Evolutionary conservation across 1,140 invertebrate genomes (phyloP).

Genomic region (Diabrotica virgifera): DNA sequence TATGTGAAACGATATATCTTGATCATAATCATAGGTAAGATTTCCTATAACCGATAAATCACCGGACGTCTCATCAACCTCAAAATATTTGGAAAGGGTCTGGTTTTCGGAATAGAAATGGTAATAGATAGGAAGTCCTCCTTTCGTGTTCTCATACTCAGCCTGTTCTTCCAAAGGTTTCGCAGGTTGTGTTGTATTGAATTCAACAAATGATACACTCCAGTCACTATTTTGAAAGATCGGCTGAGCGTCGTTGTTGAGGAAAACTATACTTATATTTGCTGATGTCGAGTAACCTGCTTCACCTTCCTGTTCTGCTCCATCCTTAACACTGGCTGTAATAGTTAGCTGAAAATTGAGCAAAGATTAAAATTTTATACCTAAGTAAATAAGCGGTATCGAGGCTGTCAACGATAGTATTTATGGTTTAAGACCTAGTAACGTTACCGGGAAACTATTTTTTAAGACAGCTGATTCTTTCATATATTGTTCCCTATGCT

Average conservation of each 20-base stretch:
- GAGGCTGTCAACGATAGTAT: no score
- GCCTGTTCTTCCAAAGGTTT: neutral
- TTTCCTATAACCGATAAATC: slow-evolving; percentile 15
- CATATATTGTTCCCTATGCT: no score
- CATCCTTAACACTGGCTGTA: slow-evolving; percentile 6
- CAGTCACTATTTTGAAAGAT: slow-evolving; percentile 4
- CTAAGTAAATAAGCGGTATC: no score
- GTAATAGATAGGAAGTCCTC: slow-evolving; percentile 19
- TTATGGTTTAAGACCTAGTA: no score
- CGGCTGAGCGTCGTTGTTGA: slow-evolving; percentile 12
- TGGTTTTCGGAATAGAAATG: slow-evolving; percentile 17
- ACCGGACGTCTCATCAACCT: slow-evolving; percentile 16
- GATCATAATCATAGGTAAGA: slow-evolving; percentile 47
- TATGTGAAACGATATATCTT: slow-evolving; percentile 44
- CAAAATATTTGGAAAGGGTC: slow-evolving; percentile 14
- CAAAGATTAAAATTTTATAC: no score
- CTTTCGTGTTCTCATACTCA: slow-evolving; percentile 5
- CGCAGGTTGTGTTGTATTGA: neutral
- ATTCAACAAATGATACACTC: slow-evolving; percentile 14
- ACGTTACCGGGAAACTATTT: no score
- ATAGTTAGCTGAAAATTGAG: slow-evolving; percentile 11
- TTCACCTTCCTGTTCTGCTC: slow-evolving; percentile 1
- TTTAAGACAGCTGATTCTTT: no score
- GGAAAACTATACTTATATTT: slow-evolving; percentile 17
- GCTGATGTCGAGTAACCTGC: slow-evolving; percentile 3